Evolutionary conservation across 2,888 invertebrate species (phyloP).

Genomic region (Tipula lateralis): DNA sequence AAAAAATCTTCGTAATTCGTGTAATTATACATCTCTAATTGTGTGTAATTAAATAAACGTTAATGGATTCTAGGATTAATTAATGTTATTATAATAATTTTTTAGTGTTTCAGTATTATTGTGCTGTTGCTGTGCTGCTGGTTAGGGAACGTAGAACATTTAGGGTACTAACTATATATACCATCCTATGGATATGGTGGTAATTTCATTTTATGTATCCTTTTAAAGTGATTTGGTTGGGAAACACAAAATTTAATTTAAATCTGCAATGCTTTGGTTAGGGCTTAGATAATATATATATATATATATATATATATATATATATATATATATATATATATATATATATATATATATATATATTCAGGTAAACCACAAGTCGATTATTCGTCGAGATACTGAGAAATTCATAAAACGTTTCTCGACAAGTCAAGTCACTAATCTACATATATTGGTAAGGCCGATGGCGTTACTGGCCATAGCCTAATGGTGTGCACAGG

Average conservation of each 20-base stretch:
- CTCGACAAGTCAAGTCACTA: too few species aligned
- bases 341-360: too few species aligned
- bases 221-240: neutral
- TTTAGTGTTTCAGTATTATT: neutral
- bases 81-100: slow-evolving; percentile 1
- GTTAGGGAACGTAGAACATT: neutral
- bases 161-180: neutral
- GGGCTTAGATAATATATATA: neutral
- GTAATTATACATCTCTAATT: slow-evolving; percentile 11
- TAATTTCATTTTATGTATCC: neutral
- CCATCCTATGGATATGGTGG: neutral
- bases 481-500: too few species aligned
- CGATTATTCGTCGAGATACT: too few species aligned
- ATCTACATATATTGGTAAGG: too few species aligned
- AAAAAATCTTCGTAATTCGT: neutral
- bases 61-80: slow-evolving; percentile 19
- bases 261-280: neutral
- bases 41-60: slow-evolving; percentile 1
- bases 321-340: neutral
- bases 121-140: neutral
- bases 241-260: neutral
- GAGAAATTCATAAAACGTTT: too few species aligned
- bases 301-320: neutral
- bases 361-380: too few species aligned
- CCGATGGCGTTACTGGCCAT: too few species aligned